Base-by-base conservation (phyloP, 2,113 vertebrate genomes). In the Colistium nudipinnis region DNA sequence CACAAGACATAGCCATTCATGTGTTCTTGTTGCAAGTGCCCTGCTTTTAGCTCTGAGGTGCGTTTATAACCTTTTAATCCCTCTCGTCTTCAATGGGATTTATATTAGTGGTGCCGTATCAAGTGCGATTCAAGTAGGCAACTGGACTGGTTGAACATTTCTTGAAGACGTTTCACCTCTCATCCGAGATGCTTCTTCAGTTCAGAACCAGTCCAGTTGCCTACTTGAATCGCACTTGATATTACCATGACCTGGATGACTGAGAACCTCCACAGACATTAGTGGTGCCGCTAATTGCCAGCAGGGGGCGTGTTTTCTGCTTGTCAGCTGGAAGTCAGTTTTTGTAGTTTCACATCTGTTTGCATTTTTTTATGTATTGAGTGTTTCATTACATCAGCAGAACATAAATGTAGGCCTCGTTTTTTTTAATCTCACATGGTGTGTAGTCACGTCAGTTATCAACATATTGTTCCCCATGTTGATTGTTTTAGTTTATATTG, bases 221-320 rank as follows among this genome's bases (percentile, higher is more conserved):
- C n/a, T n/a, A n/a, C n/a, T n/a, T n/a, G n/a, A n/a, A n/a, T n/a
- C n/a, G n/a, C n/a, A n/a, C n/a, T n/a, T n/a, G n/a, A n/a, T n/a
- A n/a, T n/a, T n/a, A n/a, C n/a, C n/a, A n/a, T n/a, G n/a, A n/a
- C n/a, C n/a, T n/a, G n/a, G n/a, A n/a, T n/a, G n/a, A n/a, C n/a
- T n/a, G n/a, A n/a, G n/a, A n/a, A n/a, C n/a, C n/a, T n/a, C n/a
- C n/a, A n/a, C n/a, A n/a, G n/a, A n/a, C n/a, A 56, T 64, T 54
- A 62, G 55, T 19, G 22, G 3, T 56, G 6, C 44, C 39, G 1
- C 3, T 0, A 12, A 17, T 35, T 10, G 52, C n/a, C 87, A 41
- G 1, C 60, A 90, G 91, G 84, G 87, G 91, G 88, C 89, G 84
- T 45, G 0, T 10, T 71, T 82, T 41, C 52, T 48, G 7, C 1